Evolutionary conservation across 2,113 vertebrate species (phyloP).

Genomic region (Morone chrysops): DNA sequence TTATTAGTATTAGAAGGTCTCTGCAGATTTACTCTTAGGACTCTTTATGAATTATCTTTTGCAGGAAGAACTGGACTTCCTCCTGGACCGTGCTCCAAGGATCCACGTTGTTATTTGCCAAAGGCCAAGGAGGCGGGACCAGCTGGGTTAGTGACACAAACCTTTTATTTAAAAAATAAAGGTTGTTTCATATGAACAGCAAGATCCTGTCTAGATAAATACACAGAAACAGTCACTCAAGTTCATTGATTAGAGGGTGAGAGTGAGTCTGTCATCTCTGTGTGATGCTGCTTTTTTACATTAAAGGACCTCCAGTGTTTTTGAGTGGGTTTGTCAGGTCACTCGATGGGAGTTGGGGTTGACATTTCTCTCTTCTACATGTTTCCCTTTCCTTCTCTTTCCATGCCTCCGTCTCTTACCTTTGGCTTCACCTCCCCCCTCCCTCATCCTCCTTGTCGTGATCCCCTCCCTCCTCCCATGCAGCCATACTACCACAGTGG

Average conservation of each 20-base stretch:
- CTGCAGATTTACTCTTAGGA: too few species aligned
- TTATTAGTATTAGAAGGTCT: background rate
- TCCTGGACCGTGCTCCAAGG: conserved; percentile 94
- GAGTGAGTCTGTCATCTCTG: background rate
- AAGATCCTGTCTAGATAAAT: background rate
- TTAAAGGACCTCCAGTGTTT: background rate
- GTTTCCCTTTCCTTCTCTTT: conserved; percentile 48
- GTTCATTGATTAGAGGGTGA: background rate
- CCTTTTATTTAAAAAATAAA: background rate
- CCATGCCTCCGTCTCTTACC: background rate
- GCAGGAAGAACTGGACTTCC: conserved; percentile 97
- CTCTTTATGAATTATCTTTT: conserved; percentile 30
- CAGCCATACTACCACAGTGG: conserved; percentile 70
- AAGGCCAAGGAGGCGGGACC: conserved; percentile 92
- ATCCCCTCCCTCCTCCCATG: conserved; percentile 69
- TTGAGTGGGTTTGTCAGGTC: background rate
- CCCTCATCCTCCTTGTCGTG: conserved; percentile 66
- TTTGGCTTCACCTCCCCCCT: background rate
- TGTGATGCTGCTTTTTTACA: background rate
- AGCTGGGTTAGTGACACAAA: conserved; percentile 91
- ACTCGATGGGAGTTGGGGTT: conserved; percentile 8
- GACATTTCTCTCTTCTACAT: conserved; percentile 36
- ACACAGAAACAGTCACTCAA: background rate
- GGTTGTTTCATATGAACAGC: background rate
- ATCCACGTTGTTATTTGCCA: conserved; percentile 90